These are phyloP conservation scores for Nannoperca obscura DNA, from an alignment of 2,797 vertebrate genomes.

Conservation along the genomic window DNA sequence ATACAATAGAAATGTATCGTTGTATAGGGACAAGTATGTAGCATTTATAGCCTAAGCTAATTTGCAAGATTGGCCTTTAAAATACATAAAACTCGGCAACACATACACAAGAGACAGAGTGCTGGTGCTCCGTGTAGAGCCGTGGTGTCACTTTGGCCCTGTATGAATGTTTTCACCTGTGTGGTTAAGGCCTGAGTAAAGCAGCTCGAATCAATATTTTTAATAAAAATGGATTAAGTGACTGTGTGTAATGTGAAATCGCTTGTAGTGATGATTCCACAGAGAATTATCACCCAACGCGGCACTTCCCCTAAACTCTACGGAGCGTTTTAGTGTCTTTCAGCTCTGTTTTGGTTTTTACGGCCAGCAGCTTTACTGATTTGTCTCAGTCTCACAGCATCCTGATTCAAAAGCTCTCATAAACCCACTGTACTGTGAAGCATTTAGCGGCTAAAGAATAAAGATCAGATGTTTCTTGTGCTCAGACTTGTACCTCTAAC, in stretches of 20 bases:
- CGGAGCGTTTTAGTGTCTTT: neutral
- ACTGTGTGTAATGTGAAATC: neutral
- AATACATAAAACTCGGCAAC: too few species aligned
- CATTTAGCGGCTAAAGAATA: neutral
- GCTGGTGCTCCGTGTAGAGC: neutral
- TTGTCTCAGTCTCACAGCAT: neutral
- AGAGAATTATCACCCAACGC: neutral
- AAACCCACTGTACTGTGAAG: neutral
- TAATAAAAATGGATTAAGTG: neutral
- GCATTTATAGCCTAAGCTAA: too few species aligned
- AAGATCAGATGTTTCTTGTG: neutral
- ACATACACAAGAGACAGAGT: too few species aligned
- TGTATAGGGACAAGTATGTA: too few species aligned
- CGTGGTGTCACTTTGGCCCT: too few species aligned
- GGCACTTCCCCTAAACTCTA: neutral
- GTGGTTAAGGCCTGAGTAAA: neutral
- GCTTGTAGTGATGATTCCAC: neutral
- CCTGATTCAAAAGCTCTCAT: neutral
- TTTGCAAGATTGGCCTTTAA: too few species aligned
- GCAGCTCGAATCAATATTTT: neutral
- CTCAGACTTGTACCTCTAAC: neutral
- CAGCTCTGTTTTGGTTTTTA: constrained; percentile 6
- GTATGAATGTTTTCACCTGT: neutral
- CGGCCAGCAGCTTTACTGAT: neutral
- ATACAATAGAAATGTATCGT: neutral